Conservation (phyloP, 2,888 invertebrate species). For the Thymelicus acteon region DNA sequence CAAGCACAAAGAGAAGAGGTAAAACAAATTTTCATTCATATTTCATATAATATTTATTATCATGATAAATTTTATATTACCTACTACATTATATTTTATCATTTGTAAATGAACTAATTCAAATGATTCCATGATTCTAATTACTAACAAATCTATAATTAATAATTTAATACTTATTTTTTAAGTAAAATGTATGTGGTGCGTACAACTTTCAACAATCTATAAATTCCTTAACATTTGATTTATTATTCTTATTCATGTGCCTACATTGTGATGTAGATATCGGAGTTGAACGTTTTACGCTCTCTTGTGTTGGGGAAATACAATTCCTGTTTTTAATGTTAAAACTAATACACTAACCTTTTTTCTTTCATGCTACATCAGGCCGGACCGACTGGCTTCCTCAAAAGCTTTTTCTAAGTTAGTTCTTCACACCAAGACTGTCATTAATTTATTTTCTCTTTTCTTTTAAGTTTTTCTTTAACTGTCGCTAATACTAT, state of each 20-base stretch:
- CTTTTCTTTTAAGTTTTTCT: constrained; percentile 64
- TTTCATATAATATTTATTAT: neutral
- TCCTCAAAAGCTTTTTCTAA: constrained; percentile 98
- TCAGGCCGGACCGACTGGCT: constrained; percentile 96
- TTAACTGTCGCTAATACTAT: constrained; percentile 65
- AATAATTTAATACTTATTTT: neutral
- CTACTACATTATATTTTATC: neutral
- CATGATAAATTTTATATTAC: neutral
- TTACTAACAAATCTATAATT: neutral
- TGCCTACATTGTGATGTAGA: too few species aligned
- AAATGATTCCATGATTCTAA: neutral
- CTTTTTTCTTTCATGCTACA: constrained; percentile 62
- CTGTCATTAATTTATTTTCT: constrained; percentile 80
- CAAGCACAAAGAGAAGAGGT: constrained; percentile 91
- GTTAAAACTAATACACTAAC: constrained; percentile 44
- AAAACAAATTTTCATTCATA: constrained; percentile 47
- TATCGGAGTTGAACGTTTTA: neutral
- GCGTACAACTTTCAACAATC: neutral
- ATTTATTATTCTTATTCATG: too few species aligned
- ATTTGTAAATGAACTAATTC: neutral
- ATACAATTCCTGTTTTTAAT: neutral
- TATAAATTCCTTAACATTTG: too few species aligned
- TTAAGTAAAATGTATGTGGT: neutral
- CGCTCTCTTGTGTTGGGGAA: neutral
- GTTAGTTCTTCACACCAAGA: constrained; percentile 82